Evolutionary conservation across 2,797 vertebrate genomes (phyloP).

Genomic region (Tapirus indicus): DNA sequence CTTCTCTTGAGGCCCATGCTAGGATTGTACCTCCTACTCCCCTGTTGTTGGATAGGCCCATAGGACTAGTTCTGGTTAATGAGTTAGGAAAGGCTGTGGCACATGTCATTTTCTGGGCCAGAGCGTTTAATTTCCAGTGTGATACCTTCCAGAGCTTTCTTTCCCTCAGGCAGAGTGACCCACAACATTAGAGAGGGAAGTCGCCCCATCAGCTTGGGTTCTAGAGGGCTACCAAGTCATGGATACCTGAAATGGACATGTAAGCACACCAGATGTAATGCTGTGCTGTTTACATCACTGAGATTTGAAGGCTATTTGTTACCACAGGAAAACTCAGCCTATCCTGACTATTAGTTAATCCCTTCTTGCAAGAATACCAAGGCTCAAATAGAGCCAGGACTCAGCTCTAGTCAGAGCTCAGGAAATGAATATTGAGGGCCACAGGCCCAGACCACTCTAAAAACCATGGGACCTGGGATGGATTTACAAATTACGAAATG

Average conservation of each 20-base stretch:
- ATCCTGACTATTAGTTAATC: neutral
- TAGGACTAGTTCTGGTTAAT: neutral
- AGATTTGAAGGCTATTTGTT: neutral
- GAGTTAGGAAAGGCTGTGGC: neutral
- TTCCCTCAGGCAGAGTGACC: neutral
- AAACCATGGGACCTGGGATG: neutral
- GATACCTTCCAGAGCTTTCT: neutral
- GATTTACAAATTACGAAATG: neutral
- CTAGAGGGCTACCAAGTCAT: neutral
- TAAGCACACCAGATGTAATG: neutral
- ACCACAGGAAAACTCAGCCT: neutral
- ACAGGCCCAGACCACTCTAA: neutral
- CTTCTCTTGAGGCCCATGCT: neutral
- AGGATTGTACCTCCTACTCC: neutral
- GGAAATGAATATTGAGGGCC: conserved; percentile 2
- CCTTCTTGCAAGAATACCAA: neutral
- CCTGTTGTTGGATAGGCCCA: neutral
- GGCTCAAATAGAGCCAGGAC: neutral
- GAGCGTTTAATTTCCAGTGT: neutral
- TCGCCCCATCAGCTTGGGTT: neutral
- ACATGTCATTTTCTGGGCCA: conserved; percentile 7
- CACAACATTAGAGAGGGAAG: neutral
- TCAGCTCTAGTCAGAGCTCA: neutral
- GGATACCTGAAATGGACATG: neutral
- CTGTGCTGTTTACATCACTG: neutral